A percentile compares a stretch with the other conserved stretches of the same genome.
phyloP scores from a whole-genome alignment of 1,140 invertebrate species.

The Micrasema longulum region DNA sequence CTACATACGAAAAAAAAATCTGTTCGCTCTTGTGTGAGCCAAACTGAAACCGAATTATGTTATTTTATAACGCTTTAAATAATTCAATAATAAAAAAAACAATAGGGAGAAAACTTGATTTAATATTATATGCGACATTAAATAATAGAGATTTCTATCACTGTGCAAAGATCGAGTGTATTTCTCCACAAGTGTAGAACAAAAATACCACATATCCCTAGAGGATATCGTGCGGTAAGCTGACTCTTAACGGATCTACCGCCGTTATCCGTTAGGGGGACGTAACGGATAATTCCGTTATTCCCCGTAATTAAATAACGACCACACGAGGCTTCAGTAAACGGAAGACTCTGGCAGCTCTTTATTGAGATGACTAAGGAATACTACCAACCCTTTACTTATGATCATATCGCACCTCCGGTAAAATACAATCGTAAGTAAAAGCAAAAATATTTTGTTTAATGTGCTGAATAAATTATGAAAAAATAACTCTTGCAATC shows the following conservation, averaged over 20 bases:
- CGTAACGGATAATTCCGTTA: conserved; percentile 50
- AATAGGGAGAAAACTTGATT: too few relatives aligned
- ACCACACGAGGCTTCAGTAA: conserved; percentile 41
- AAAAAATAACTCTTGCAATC: too few relatives aligned
- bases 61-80: too few relatives aligned
- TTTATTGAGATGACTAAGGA: conserved; percentile 13
- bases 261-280: conserved; percentile 40
- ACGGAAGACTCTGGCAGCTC: conserved; percentile 26
- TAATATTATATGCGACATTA: neutral
- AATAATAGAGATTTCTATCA: conserved; percentile 2
- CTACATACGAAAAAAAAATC: too few relatives aligned
- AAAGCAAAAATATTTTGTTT: too few relatives aligned
- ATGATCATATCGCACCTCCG: too few relatives aligned
- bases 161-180: too few relatives aligned
- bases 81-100: too few relatives aligned
- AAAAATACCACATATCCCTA: conserved; percentile 20
- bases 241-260: conserved; percentile 39
- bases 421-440: too few relatives aligned
- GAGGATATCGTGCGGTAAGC: conserved; percentile 32
- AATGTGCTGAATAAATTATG: too few relatives aligned
- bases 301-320: conserved; percentile 50
- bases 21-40: too few relatives aligned
- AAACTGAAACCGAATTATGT: too few relatives aligned
- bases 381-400: neutral
- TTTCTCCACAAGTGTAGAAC: neutral